Evolutionary conservation across 2,113 vertebrate species (phyloP).

Genomic region (Dipodomys stephensi): DNA sequence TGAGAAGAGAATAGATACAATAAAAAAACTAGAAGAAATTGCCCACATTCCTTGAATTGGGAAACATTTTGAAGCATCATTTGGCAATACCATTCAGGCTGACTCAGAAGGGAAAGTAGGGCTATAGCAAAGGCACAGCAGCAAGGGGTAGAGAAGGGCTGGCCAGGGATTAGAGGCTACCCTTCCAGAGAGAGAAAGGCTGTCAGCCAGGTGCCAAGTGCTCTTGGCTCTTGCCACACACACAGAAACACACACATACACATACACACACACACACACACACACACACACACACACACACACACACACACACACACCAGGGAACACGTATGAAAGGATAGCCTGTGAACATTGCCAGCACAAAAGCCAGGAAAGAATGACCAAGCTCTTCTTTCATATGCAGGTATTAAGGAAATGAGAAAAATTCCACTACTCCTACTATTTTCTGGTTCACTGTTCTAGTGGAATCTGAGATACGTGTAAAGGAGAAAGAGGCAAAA

Average conservation of each 20-base stretch:
- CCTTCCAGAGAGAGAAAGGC: background rate
- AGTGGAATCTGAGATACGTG: background rate
- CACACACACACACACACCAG: background rate
- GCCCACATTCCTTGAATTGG: background rate
- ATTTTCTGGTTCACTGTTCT: background rate
- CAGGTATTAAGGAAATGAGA: background rate
- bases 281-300: too few relatives aligned
- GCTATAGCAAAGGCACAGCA: background rate
- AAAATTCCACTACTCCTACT: background rate
- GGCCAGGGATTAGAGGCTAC: background rate
- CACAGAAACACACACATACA: background rate
- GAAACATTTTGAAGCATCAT: background rate
- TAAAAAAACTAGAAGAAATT: background rate
- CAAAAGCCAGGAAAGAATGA: background rate
- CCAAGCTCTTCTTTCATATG: background rate
- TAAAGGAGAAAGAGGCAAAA: constrained; percentile 15
- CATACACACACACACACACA: too few relatives aligned
- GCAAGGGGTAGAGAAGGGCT: background rate
- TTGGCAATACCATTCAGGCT: background rate
- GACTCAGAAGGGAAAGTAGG: background rate
- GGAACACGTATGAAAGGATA: constrained; percentile 16
- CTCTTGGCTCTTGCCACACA: too few relatives aligned
- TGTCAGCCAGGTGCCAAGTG: too few relatives aligned
- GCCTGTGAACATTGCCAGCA: background rate
- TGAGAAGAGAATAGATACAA: background rate